Conservation (phyloP, 2,113 vertebrate species). For the Phoenicopterus ruber region DNA sequence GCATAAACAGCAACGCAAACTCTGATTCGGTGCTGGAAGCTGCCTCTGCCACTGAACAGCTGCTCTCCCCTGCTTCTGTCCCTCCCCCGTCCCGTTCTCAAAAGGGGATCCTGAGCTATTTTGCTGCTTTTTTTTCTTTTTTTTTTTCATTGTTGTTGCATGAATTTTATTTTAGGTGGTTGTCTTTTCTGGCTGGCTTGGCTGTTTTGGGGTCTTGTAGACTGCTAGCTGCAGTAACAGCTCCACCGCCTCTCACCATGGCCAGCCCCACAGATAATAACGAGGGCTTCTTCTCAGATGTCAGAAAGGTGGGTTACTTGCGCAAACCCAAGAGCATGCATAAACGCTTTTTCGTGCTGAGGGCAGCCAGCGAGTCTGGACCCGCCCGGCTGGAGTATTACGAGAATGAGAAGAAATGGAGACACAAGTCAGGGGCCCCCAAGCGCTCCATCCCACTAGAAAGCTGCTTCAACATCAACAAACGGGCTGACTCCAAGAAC, state of each 20-base stretch:
- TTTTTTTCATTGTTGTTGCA: background rate
- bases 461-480: slow-evolving; percentile 92
- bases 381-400: slow-evolving; percentile 90
- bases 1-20: slow-evolving; percentile 67
- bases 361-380: slow-evolving; percentile 83
- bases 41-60: slow-evolving; percentile 66
- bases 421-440: slow-evolving; percentile 87
- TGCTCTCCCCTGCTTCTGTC: slow-evolving; percentile 36
- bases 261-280: slow-evolving; percentile 80
- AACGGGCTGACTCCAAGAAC: slow-evolving; percentile 90
- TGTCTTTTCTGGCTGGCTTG: background rate
- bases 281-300: slow-evolving; percentile 85
- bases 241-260: slow-evolving; percentile 56
- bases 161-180: slow-evolving; percentile 39
- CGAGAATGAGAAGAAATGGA: slow-evolving; percentile 93
- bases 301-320: slow-evolving; percentile 92
- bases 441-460: slow-evolving; percentile 88
- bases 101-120: slow-evolving; percentile 4
- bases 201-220: background rate
- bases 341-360: slow-evolving; percentile 90
- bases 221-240: background rate
- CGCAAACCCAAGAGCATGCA: slow-evolving; percentile 94
- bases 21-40: slow-evolving; percentile 64
- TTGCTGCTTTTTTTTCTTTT: background rate
- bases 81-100: slow-evolving; percentile 9